Base-by-base conservation (phyloP, 2,888 invertebrate species). In the Marasmarcha lunaedactyla region DNA sequence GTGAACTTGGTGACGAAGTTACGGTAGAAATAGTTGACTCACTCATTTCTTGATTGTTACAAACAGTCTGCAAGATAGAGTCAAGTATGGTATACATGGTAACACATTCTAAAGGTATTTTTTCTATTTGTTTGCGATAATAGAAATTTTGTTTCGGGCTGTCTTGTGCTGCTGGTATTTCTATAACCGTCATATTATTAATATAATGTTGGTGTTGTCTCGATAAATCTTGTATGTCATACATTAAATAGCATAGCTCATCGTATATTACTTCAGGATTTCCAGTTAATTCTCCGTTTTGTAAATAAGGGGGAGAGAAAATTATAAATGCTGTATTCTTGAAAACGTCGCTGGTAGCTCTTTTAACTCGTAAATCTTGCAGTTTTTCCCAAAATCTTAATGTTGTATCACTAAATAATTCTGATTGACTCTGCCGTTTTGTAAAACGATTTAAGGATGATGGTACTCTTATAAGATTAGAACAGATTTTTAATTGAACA, bases 201-300 rank as follows among this genome's bases (percentile, higher is more conserved):
- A 85, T 56, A 52, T 83, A 87, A 48, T 76, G 63, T 2, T 36
- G 33, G 51, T 86, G 84, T 48, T 85, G 84, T 42, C 81, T 58
- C 4, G 66, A 64, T 36, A 86, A 64, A 48, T 87, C 86, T 52
- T 85, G 79, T 33, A 86, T 57, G 51, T 86, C 86, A 44, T 85
- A 86, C 57, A 85, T 65, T 2, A 85, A 64, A 43, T 56, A 81
- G 48, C 84, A 84, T 15, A 86, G 44, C 46, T 79, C 77, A 43
- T 86, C 81, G 51, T 87, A 86, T 42, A 86, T 70, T 48, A 71
- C 71, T 47, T 71, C 71, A 30, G 70, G 52, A 42, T 51, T 55
- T 1, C 69, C 72, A 14, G 72, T 63, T 38, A 77, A 54, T 10
- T 45, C 51, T 14, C 71, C 66, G 0, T 51, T 36, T 37, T 60